These are phyloP conservation scores for Liparis tanakae DNA, from an alignment of 2,797 vertebrate genomes.

Conservation along the genomic window DNA sequence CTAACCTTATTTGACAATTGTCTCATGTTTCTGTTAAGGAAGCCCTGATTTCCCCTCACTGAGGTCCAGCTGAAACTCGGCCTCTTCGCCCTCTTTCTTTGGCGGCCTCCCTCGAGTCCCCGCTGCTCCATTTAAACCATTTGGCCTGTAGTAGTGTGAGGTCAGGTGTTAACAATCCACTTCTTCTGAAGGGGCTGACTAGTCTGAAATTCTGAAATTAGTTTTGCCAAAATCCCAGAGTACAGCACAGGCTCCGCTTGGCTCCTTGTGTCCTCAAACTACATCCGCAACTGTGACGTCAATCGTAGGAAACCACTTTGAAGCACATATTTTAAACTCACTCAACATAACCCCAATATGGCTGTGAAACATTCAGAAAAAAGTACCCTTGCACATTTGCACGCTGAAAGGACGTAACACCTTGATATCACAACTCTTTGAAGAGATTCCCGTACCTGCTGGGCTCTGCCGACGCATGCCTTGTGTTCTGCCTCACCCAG, in stretches of 20 bases:
- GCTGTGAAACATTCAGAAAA: not conserved
- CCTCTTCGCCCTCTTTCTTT: slow-evolving; percentile 64
- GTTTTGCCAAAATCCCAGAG: slow-evolving; percentile 68
- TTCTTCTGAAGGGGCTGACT: slow-evolving; percentile 73
- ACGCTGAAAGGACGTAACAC: slow-evolving; percentile 20
- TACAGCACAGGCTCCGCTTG: slow-evolving; percentile 37
- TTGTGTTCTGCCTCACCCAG: slow-evolving; percentile 58
- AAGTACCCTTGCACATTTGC: slow-evolving; percentile 12
- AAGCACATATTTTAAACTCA: slow-evolving; percentile 14
- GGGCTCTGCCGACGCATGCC: slow-evolving; percentile 55
- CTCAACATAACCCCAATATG: not conserved
- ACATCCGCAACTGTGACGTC: slow-evolving; percentile 36
- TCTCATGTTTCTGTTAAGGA: slow-evolving; percentile 59
- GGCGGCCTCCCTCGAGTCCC: slow-evolving; percentile 62
- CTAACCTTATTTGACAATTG: slow-evolving; percentile 48
- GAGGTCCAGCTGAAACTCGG: slow-evolving; percentile 48
- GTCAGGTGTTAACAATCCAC: slow-evolving; percentile 83
- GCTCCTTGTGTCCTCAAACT: slow-evolving; percentile 30
- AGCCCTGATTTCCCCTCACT: slow-evolving; percentile 59
- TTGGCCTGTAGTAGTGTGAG: slow-evolving; percentile 76
- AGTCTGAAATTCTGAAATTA: slow-evolving; percentile 79
- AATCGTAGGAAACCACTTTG: slow-evolving; percentile 14
- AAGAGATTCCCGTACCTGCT: slow-evolving; percentile 47
- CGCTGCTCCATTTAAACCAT: slow-evolving; percentile 75
- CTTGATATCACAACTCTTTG: slow-evolving; percentile 33